Evolutionary conservation across 2,888 invertebrate genomes (phyloP).

Genomic region (Caenorhabditis angaria): DNA sequence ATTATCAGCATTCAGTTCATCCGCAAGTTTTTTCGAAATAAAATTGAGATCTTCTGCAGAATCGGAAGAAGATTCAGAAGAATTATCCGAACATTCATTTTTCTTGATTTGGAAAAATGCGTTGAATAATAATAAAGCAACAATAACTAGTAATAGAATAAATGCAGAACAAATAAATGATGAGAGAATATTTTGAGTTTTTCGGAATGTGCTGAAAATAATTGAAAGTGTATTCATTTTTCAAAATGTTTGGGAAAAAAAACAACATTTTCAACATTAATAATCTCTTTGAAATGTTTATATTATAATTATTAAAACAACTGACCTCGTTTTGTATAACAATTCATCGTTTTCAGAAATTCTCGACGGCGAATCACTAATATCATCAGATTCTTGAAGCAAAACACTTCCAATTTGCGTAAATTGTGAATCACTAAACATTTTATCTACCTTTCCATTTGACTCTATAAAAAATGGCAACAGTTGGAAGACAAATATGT

Average conservation of each 20-base stretch:
- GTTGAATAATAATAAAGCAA: background rate
- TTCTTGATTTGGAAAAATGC: slow-evolving; percentile 6
- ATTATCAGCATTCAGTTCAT: slow-evolving; percentile 1
- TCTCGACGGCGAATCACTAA: slow-evolving; percentile 8
- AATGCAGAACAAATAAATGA: slow-evolving; percentile 4
- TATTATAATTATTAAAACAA: background rate
- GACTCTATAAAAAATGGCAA: too few species aligned
- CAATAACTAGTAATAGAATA: background rate
- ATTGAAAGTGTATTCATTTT: background rate
- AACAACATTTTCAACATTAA: background rate
- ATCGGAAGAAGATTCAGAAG: background rate
- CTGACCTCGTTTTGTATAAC: slow-evolving; percentile 3
- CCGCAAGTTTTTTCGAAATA: background rate
- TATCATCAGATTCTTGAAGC: slow-evolving; percentile 3
- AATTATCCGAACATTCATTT: slow-evolving; percentile 1
- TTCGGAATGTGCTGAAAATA: slow-evolving; percentile 2
- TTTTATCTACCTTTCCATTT: too few species aligned
- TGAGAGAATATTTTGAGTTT: background rate
- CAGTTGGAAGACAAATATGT: background rate
- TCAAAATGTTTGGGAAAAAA: background rate
- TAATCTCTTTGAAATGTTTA: background rate
- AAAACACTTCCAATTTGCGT: background rate
- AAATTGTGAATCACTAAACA: background rate
- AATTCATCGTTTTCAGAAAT: slow-evolving; percentile 6
- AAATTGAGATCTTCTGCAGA: background rate